These are phyloP conservation scores for Pachyramphus minor DNA, from an alignment of 2,113 vertebrate genomes.

Conservation along the genomic window DNA sequence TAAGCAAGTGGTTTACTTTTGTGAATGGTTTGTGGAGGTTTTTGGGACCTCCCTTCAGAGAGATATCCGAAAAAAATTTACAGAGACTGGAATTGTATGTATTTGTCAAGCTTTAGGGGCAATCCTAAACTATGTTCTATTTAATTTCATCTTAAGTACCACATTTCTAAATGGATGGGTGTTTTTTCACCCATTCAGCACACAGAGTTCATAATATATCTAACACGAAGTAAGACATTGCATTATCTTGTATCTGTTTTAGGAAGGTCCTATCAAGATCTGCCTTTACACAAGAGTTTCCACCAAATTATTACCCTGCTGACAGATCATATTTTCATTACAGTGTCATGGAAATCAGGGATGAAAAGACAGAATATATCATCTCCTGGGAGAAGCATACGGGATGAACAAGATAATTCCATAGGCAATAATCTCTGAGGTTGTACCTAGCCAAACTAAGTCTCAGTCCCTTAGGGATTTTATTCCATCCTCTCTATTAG, in stretches of 20 bases:
- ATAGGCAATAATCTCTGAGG: background rate
- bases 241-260: background rate
- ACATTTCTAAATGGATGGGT: background rate
- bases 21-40: background rate
- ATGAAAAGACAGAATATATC: background rate
- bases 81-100: accelerated
- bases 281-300: background rate
- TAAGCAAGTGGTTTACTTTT: background rate
- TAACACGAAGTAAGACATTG: background rate
- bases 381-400: background rate
- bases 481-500: background rate
- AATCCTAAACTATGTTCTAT: background rate
- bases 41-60: background rate
- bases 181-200: background rate
- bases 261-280: background rate
- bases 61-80: background rate
- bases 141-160: background rate
- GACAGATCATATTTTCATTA: background rate
- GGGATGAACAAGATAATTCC: background rate
- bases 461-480: background rate
- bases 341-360: background rate
- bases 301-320: background rate
- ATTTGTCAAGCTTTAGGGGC: background rate
- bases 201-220: background rate
- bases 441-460: background rate